Evolutionary conservation across 2,113 vertebrate genomes (phyloP).

Genomic region (Mionectes macconnelli): DNA sequence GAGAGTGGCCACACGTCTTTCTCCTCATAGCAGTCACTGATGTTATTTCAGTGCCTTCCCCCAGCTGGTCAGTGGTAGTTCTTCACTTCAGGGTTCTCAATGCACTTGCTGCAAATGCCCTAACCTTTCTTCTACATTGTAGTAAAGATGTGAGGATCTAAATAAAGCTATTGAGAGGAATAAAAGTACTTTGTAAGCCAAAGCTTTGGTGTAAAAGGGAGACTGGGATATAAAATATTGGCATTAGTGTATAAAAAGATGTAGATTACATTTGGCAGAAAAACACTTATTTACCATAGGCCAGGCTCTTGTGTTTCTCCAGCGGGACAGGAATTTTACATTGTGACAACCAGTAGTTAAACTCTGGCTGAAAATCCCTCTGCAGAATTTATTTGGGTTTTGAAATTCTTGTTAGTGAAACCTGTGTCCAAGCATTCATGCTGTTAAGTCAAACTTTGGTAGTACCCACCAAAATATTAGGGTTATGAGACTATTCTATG

Average conservation of each 20-base stretch:
- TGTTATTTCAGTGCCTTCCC: neutral
- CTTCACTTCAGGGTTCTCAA: neutral
- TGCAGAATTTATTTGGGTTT: neutral
- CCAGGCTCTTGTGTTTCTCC: neutral
- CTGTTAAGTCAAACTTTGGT: neutral
- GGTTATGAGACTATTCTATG: neutral
- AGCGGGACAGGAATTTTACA: neutral
- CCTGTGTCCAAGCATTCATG: neutral
- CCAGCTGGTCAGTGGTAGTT: neutral
- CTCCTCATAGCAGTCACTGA: neutral
- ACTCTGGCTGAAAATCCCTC: neutral
- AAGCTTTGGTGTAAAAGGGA: neutral
- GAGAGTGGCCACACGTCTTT: neutral
- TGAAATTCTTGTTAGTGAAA: neutral
- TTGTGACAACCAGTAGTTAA: neutral
- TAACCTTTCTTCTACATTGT: neutral
- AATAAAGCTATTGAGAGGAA: neutral
- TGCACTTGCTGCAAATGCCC: fast-evolving
- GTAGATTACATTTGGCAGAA: neutral
- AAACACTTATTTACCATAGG: neutral
- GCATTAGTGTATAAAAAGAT: neutral
- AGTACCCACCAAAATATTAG: neutral
- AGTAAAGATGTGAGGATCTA: neutral
- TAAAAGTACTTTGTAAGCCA: neutral
- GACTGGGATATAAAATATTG: neutral